Base-by-base conservation (phyloP, 1,140 invertebrate genomes). In the Ladona fulva region DNA sequence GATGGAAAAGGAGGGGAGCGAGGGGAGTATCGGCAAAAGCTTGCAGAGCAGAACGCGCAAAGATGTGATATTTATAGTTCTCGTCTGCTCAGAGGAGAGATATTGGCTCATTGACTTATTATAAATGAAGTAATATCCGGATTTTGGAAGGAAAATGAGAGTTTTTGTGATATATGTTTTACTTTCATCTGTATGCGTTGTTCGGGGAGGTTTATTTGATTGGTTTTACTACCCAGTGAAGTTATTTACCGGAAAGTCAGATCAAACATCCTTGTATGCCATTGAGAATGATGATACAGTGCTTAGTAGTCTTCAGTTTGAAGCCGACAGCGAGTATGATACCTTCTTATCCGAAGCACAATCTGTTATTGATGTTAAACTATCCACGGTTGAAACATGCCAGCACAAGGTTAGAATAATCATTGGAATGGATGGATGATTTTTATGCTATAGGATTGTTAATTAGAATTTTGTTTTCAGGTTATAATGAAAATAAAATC, bases 401-500 rank as follows among this genome's bases (percentile, higher is more conserved):
- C n/a, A 66, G 16, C 52, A 66, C 12, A 66, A 66, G 52, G 52
- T 66, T 3, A 66, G n/a, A 37, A 1, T 37, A 5, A 37, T 8
- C 3, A 37, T 37, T 37, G 1, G 8, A 8, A 37, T 37, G 8
- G 29, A 37, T 37, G 1, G 1, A 37, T 37, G 29, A 37, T 37
- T 37, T 37, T 5, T 5, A 37, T 37, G 8, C 1, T 37, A 8
- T 5, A 37, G 29, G 1, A 37, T 37, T 37, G 29, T 37, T 8
- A 37, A 8, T 37, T 37, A 37, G 3, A 37, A 37, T 37, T 24
- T 81, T 78, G 79, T 81, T 83, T 83, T 81, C 79, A 91, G 88
- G 85, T 91, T 19, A 84, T 92, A 3, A 84, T 91, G 80, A 88
- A 87, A 81, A 85, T 91, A 77, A 86, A 86, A 82, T 85, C 85